Evolutionary conservation across 2,113 vertebrate genomes (phyloP).

Genomic region (Hippoglossus stenolepis): DNA sequence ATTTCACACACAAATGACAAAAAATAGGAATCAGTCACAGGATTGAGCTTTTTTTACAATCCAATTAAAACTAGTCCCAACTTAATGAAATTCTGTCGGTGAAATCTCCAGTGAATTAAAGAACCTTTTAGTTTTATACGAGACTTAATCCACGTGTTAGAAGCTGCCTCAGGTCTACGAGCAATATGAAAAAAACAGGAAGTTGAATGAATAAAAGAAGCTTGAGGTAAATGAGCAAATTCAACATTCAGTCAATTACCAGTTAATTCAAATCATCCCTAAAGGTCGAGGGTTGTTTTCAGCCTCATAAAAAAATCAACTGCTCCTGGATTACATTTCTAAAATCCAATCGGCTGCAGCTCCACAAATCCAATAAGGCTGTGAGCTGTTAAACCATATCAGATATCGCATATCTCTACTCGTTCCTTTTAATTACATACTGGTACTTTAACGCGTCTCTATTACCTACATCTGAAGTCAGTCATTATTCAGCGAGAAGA

Average conservation of each 20-base stretch:
- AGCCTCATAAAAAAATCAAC: background rate
- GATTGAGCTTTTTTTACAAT: no score
- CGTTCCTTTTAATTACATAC: constrained; percentile 45
- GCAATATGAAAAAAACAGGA: background rate
- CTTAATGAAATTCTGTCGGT: background rate
- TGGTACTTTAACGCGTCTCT: background rate
- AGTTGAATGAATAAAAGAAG: background rate
- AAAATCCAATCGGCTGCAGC: constrained; percentile 3
- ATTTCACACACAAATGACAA: background rate
- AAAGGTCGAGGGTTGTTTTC: constrained; percentile 18
- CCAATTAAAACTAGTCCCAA: background rate
- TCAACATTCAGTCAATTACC: background rate
- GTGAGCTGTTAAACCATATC: constrained; percentile 6
- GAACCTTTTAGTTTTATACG: background rate
- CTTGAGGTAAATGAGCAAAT: background rate
- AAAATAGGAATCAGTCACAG: background rate
- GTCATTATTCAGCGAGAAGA: constrained; percentile 43
- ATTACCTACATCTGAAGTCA: constrained; percentile 30
- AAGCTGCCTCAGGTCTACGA: background rate
- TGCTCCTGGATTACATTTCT: constrained; percentile 15
- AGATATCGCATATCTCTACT: background rate
- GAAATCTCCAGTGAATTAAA: constrained; percentile 4
- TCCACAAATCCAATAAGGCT: constrained; percentile 22
- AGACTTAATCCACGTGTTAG: background rate
- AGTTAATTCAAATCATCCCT: constrained; percentile 21